Conservation (phyloP, 2,888 invertebrate species). For the Trissolcus brochymenae region DNA sequence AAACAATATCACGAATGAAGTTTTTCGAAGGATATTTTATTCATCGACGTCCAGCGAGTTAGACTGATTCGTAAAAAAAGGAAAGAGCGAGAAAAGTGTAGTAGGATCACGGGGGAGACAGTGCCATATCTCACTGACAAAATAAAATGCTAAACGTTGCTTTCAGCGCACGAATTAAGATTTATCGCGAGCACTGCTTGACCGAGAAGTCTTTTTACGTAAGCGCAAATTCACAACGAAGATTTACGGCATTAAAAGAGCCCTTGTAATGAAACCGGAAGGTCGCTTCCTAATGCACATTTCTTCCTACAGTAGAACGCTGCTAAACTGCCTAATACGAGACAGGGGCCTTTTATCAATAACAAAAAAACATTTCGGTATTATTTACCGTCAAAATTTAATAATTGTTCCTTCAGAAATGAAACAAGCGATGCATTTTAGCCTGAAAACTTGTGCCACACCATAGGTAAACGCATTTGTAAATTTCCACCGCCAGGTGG, state of each 20-base stretch:
- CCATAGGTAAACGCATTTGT: no score
- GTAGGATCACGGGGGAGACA: constrained; percentile 37
- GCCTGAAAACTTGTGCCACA: no score
- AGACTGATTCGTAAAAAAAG: constrained; percentile 30
- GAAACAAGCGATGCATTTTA: no score
- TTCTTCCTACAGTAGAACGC: background rate
- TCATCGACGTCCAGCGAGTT: constrained; percentile 40
- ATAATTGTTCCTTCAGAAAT: no score
- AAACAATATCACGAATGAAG: constrained; percentile 42
- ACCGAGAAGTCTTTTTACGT: constrained; percentile 64
- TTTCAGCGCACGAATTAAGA: constrained; percentile 70
- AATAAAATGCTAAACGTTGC: constrained; percentile 66
- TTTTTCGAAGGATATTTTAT: constrained; percentile 52
- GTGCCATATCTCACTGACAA: constrained; percentile 62
- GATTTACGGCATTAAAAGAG: constrained; percentile 62
- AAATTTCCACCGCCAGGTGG: no score
- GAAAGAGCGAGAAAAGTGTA: constrained; percentile 34
- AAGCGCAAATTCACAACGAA: constrained; percentile 64
- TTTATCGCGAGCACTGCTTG: constrained; percentile 66
- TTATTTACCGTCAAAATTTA: no score
- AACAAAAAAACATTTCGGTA: no score
- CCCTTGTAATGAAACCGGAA: constrained; percentile 52
- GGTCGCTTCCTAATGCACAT: constrained; percentile 18
- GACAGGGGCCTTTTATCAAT: background rate
- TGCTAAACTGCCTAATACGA: background rate